Base-by-base conservation (phyloP, 2,888 invertebrate species). In the Philereme transversata region DNA sequence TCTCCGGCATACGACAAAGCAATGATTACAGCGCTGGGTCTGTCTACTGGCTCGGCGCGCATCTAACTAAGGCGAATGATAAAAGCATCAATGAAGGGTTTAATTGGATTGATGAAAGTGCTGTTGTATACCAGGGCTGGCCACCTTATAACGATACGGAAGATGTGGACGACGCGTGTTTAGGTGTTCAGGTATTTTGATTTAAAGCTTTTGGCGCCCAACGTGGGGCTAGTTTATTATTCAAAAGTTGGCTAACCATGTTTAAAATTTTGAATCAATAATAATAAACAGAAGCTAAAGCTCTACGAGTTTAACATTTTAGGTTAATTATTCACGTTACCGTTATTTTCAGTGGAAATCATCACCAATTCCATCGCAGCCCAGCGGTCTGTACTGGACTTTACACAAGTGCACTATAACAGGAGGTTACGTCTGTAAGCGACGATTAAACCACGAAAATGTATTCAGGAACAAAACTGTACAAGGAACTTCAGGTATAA, bases 11-110 rank as follows among this genome's bases (percentile, higher is more conserved):
- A 62, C 90, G 96, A 46, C 94, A 94, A 78, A 94, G 94, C 75
- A 92, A 93, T 51, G 96, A 96, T 72, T 96, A 96, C 85, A 94
- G 95, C 77, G 95, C 95, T 62, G 95, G 95, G 65, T 92, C 95
- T 4, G 92, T 95, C 59, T 96, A 96, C 88, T 96, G 96, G 96
- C 90, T 96, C 22, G 96, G 96, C 0, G 95, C 94, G 3, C 79
- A 77, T 10, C 78, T 93, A 41, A 69, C 68, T 0, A 71, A 61
- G 5, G 75, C 65, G 4, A 38, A 6, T 6, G 72, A 63, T 6
- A 74, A 65, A 49, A 52, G 35, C 49, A 53, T n/a, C 43, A 38
- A 41, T 7, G 76, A 75, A 22, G 77, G 77, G 61, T 76, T 89
- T 35, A 76, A 93, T 88, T 96, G 96, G 96, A 88, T 93, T 9